Evolutionary conservation across 92 coral and sea anemone genomes (phyloP).

Genomic region (Zoanthus gigantus): DNA sequence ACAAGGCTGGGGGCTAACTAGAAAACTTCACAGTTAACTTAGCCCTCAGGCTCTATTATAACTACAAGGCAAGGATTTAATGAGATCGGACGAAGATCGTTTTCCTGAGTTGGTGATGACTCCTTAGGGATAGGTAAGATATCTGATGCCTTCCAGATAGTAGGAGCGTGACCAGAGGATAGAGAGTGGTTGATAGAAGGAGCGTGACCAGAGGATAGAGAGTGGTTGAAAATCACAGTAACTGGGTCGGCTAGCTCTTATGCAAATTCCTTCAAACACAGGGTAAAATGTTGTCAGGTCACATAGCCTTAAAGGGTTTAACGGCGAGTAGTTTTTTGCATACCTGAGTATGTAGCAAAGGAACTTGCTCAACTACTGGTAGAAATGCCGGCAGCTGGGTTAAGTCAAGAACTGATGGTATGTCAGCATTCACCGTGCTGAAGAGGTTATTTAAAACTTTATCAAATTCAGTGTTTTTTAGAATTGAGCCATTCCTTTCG

Average conservation of each 20-base stretch:
- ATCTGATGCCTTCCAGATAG: constrained; percentile 22
- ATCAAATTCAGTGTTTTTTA: background rate
- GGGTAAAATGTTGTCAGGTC: background rate
- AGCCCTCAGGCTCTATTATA: no score
- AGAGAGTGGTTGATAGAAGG: constrained; percentile 19
- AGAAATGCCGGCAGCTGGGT: constrained; percentile 34
- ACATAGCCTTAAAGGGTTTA: background rate
- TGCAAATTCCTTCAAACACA: constrained; percentile 11
- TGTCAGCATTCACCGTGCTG: constrained; percentile 11
- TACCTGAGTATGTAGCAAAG: background rate
- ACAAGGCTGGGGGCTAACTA: no score
- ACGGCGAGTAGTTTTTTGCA: no score
- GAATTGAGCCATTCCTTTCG: no score
- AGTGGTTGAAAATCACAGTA: background rate
- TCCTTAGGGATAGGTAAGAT: constrained; percentile 24
- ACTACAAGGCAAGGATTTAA: background rate
- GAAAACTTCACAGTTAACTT: no score
- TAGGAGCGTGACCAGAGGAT: constrained; percentile 14
- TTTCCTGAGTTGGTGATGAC: constrained; percentile 19
- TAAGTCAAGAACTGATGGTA: constrained; percentile 21
- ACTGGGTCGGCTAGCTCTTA: constrained; percentile 29
- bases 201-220: constrained; percentile 10
- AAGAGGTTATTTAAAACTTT: background rate
- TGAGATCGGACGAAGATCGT: constrained; percentile 34
- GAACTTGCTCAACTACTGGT: constrained; percentile 20